A percentile compares a stretch with the other conserved stretches of the same genome.
These are phyloP conservation scores for Drepanosiphum platanoidis DNA, from an alignment of 2,888 invertebrate genomes.

Conservation along the genomic window DNA sequence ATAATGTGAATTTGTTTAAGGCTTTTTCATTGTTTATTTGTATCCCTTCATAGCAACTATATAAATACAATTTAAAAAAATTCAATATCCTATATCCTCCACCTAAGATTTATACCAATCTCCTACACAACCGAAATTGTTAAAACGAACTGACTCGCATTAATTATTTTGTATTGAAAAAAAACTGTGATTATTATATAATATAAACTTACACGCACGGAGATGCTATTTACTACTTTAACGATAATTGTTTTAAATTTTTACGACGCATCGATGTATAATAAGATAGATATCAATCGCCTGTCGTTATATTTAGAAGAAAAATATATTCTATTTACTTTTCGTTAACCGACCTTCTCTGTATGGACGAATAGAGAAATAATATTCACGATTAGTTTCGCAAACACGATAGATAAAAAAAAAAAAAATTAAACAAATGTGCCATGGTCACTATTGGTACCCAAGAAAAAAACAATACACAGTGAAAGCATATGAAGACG, in stretches of 20 bases:
- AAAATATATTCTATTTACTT: constrained; percentile 10
- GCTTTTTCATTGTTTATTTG: too few relatives aligned
- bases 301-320: neutral
- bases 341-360: constrained; percentile 29
- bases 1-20: too few relatives aligned
- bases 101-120: too few relatives aligned
- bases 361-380: constrained; percentile 30
- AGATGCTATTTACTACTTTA: neutral
- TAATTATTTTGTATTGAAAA: too few relatives aligned
- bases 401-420: constrained; percentile 46
- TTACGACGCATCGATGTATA: constrained; percentile 1
- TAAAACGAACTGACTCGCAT: too few relatives aligned
- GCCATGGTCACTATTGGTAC: constrained; percentile 47
- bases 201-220: too few relatives aligned
- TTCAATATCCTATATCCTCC: too few relatives aligned
- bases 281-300: neutral
- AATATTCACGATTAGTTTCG: constrained; percentile 55
- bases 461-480: constrained; percentile 35
- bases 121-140: too few relatives aligned
- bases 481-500: constrained; percentile 52
- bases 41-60: too few relatives aligned
- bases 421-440: constrained; percentile 54
- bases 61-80: too few relatives aligned
- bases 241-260: neutral
- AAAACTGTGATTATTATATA: too few relatives aligned